Evolutionary conservation across 1,140 invertebrate genomes (phyloP).

Genomic region (Globodera rostochiensis): DNA sequence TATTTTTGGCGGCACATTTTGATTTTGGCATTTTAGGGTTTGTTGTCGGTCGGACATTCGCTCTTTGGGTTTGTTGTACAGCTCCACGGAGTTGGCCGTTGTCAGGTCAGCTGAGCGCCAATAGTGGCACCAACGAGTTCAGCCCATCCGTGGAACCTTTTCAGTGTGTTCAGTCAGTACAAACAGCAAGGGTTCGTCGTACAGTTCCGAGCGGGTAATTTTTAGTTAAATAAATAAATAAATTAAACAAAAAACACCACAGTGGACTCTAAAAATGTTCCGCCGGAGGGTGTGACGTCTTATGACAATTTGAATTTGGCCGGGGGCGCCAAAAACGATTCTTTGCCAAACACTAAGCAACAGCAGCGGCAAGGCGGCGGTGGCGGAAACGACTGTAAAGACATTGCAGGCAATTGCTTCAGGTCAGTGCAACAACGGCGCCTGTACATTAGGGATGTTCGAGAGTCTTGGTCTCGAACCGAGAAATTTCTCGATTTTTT

Average conservation of each 20-base stretch:
- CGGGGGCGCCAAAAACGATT: neutral
- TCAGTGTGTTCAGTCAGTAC: conserved; percentile 40
- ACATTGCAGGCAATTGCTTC: conserved; percentile 24
- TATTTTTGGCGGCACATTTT: neutral
- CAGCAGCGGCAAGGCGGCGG: neutral
- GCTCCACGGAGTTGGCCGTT: conserved; percentile 34
- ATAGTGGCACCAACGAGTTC: neutral
- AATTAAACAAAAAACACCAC: conserved; percentile 13
- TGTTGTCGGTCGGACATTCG: conserved; percentile 38
- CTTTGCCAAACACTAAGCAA: neutral
- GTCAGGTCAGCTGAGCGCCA: neutral
- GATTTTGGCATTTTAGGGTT: conserved; percentile 15
- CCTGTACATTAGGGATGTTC: no score
- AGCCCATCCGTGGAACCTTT: neutral
- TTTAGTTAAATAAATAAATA: conserved; percentile 14
- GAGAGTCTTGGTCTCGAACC: no score
- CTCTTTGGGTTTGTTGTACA: conserved; percentile 26
- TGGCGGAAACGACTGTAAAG: neutral
- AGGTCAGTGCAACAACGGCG: neutral
- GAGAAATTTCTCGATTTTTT: no score
- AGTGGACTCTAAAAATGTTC: conserved; percentile 20
- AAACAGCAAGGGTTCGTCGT: conserved; percentile 32
- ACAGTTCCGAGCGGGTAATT: conserved; percentile 28
- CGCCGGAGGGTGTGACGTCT: conserved; percentile 2
- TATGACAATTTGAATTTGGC: conserved; percentile 18